Conservation (phyloP, 2,797 vertebrate species). For the Garrulus glandarius region DNA sequence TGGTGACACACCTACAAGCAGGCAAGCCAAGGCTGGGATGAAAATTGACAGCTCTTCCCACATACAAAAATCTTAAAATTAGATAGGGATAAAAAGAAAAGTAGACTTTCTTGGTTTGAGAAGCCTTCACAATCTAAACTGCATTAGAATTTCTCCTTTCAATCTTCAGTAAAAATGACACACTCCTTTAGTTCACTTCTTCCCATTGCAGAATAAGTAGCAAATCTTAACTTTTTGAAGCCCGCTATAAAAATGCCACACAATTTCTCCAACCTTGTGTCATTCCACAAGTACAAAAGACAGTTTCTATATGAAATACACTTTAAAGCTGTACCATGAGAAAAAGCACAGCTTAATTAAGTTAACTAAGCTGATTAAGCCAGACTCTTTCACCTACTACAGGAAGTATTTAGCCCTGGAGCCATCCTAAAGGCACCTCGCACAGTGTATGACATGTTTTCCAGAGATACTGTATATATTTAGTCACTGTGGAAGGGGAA, state of each 20-base stretch:
- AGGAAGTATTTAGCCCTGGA: constrained; percentile 35
- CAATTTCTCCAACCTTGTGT: not conserved
- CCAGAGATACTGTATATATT: constrained; percentile 6
- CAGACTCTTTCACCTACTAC: constrained; percentile 43
- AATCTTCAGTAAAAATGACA: not conserved
- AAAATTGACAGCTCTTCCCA: not conserved
- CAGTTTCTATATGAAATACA: not conserved
- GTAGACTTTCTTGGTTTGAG: not conserved
- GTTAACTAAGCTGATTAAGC: constrained; percentile 61
- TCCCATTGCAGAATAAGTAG: not conserved
- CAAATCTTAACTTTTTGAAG: not conserved
- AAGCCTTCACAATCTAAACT: not conserved
- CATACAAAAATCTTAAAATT: not conserved
- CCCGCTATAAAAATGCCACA: not conserved
- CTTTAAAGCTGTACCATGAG: constrained; percentile 1
- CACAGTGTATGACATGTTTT: not conserved
- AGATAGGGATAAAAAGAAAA: not conserved
- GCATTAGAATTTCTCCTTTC: not conserved
- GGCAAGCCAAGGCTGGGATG: not conserved
- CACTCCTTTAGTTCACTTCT: not conserved
- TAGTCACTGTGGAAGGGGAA: not conserved
- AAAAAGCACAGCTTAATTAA: constrained; percentile 57
- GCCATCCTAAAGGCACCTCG: constrained; percentile 12
- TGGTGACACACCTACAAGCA: not conserved
- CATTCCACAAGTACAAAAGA: not conserved